Evolutionary conservation across 2,797 vertebrate species (phyloP).

Genomic region (Paratrypauchen microcephalus): DNA sequence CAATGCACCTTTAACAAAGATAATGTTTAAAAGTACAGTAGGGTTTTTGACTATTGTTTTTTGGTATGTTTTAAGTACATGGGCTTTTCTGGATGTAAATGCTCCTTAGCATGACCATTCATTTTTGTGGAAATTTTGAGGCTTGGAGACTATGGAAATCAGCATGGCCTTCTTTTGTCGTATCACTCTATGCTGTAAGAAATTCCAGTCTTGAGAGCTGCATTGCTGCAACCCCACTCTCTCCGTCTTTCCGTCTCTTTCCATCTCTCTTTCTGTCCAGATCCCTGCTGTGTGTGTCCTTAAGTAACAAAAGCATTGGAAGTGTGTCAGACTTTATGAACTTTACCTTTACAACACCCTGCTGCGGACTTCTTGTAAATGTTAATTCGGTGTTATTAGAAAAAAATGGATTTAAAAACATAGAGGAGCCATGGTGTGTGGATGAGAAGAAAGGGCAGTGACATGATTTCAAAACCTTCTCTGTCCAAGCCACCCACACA

Average conservation of each 20-base stretch:
- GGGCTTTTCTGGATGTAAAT: too few species aligned
- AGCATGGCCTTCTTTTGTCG: conserved; percentile 46
- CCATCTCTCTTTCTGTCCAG: conserved; percentile 8
- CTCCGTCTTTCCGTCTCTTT: not conserved
- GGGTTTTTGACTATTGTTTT: too few species aligned
- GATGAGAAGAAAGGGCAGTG: conserved; percentile 25
- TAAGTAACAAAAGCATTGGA: conserved; percentile 17
- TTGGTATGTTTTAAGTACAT: too few species aligned
- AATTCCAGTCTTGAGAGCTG: conserved; percentile 41
- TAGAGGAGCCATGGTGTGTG: not conserved
- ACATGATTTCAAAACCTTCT: conserved; percentile 46
- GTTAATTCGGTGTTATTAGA: conserved; percentile 33
- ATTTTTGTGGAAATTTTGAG: conserved; percentile 46
- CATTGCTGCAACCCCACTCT: not conserved
- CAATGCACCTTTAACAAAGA: too few species aligned
- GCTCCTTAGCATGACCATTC: conserved; percentile 9
- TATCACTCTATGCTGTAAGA: conserved; percentile 40
- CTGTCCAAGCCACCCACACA: conserved; percentile 25
- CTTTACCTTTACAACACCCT: conserved; percentile 36
- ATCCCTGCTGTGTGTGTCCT: conserved; percentile 16
- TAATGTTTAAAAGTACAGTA: too few species aligned
- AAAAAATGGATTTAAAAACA: conserved; percentile 12
- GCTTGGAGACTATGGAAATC: conserved; percentile 39
- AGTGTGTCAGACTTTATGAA: conserved; percentile 34
- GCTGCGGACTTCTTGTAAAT: conserved; percentile 53